Evolutionary conservation across 2,888 invertebrate species (phyloP), one percentile per base, ranked within the genome.

Genomic region (Exocentrus adspersus): DNA sequence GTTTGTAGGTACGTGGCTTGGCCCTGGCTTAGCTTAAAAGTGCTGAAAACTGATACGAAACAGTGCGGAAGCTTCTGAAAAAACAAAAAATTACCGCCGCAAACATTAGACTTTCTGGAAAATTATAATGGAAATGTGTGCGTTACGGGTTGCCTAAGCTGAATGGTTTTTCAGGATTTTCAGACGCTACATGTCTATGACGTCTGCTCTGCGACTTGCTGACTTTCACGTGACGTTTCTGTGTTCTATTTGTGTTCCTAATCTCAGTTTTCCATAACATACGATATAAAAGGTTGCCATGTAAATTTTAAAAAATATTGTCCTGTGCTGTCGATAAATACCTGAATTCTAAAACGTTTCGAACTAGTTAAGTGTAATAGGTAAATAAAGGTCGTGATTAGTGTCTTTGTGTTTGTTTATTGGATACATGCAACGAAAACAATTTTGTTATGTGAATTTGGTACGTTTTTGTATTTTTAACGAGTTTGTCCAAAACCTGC

Each of bases 201-300:
- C 53, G 62, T 37, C 17, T 20, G n/a, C 30, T 16, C 42, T 53
- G 69, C 61, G 59, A 65, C 65, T 68, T 71, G 68, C 72, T 58
- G 59, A 65, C 67, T 68, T 71, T 69, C 72, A 71, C 70, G 70
- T 75, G 75, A 75, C 72, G 72, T 72, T 66, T 69, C 65, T 65
- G 45, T 64, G 60, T 69, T 72, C 72, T 73, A 73, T 74, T 73
- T 74, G 71, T 74, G 73, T 72, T 71, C 67, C 66, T 72, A 64
- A 70, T 72, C 72, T 74, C 72, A 72, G 71, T 73, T 72, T 72
- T 71, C 67, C 70, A 70, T 68, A 72, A 72, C 70, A 72, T 68
- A 67, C 65, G 60, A 70, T 69, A 66, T 48, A 64, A 69, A 71
- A 73, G 72, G 71, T 72, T 74, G 73, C 69, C 67, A 66, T 71